Percentiles rank a stretch among this genome's conserved stretches.
Evolutionary conservation across 2,888 invertebrate genomes (phyloP).

Genomic region (Volucella bombylans): DNA sequence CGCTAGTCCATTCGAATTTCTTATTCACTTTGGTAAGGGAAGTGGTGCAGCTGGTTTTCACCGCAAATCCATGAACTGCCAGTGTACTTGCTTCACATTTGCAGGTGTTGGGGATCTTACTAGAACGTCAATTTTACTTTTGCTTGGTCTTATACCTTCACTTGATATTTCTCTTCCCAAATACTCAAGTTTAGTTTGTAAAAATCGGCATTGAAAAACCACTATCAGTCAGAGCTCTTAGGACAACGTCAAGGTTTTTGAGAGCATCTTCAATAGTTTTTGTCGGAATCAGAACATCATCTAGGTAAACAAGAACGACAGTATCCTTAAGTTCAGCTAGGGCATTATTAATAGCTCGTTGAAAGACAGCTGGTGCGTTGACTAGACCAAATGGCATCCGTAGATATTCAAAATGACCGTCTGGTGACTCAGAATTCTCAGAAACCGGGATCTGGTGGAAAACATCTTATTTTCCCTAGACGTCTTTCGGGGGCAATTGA

Average conservation of each 20-base stretch:
- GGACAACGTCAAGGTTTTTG: constrained; percentile 8
- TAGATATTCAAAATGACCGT: constrained; percentile 25
- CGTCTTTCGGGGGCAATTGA: constrained; percentile 33
- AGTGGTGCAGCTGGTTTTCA: constrained; percentile 22
- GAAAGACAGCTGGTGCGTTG: constrained; percentile 23
- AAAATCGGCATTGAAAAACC: constrained; percentile 64
- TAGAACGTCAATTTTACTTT: constrained; percentile 31
- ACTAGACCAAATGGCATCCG: constrained; percentile 80
- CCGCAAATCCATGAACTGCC: constrained; percentile 16
- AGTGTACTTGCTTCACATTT: constrained; percentile 32
- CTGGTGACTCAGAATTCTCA: constrained; percentile 14
- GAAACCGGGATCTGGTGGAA: constrained; percentile 58
- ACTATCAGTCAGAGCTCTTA: constrained; percentile 53
- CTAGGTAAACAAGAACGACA: constrained; percentile 25
- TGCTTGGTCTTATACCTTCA: constrained; percentile 41
- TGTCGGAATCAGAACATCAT: constrained; percentile 23
- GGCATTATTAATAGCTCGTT: constrained; percentile 27
- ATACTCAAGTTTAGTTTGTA: constrained; percentile 67
- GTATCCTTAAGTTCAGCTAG: constrained; percentile 8
- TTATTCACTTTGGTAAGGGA: not conserved
- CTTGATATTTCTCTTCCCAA: constrained; percentile 75
- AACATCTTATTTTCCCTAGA: constrained; percentile 16
- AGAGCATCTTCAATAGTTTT: constrained; percentile 33
- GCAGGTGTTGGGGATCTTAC: constrained; percentile 18
- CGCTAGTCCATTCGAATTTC: constrained; percentile 9